These are phyloP conservation scores for Hydrotaea cyrtoneurina DNA, from an alignment of 2,888 invertebrate species.

Conservation along the genomic window DNA sequence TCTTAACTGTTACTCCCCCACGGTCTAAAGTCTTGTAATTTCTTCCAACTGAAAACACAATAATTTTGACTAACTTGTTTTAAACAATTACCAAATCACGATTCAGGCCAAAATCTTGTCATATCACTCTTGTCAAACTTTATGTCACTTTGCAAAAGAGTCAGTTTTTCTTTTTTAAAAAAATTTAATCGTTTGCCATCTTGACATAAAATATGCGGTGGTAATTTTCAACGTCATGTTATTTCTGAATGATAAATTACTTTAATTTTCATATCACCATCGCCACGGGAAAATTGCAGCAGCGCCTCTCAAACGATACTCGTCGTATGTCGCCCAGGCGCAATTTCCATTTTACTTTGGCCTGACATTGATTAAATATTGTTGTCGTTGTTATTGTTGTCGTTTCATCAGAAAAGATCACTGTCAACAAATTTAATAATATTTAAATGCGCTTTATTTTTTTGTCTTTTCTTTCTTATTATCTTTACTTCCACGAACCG, in stretches of 20 bases:
- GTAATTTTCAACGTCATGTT: not conserved
- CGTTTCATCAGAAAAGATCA: not conserved
- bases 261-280: conserved; percentile 34
- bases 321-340: not conserved
- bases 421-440: conserved; percentile 43
- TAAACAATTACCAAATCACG: too few relatives aligned
- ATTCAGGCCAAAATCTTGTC: too few relatives aligned
- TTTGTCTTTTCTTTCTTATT: not conserved
- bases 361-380: conserved; percentile 33
- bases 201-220: not conserved
- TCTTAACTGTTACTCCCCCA: too few relatives aligned
- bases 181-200: not conserved
- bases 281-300: not conserved
- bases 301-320: too few relatives aligned
- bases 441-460: conserved; percentile 30
- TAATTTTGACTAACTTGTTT: too few relatives aligned
- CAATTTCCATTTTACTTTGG: not conserved
- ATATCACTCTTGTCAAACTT: too few relatives aligned
- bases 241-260: conserved; percentile 14
- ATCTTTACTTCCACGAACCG: not conserved
- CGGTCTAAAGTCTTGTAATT: too few relatives aligned
- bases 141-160: too few relatives aligned
- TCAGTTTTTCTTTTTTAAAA: conserved; percentile 2
- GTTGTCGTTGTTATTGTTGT: not conserved
- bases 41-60: too few relatives aligned